A percentile compares a stretch with the other conserved stretches of the same genome.
phyloP scores from a whole-genome alignment of 1,140 invertebrate species.

The Ips nitidus region DNA sequence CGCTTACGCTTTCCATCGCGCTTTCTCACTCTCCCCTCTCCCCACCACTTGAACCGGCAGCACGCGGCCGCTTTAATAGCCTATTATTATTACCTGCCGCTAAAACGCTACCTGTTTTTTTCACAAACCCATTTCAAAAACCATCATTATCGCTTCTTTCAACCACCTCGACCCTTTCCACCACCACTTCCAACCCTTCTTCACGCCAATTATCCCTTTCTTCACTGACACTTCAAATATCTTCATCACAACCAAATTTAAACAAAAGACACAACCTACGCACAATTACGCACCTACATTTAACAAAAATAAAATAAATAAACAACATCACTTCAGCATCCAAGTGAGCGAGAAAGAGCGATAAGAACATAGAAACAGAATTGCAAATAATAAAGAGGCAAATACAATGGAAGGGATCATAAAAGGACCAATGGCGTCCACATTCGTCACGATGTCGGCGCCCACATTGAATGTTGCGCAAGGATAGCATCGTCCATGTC shows the following conservation, averaged over 20 bases:
- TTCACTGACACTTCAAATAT: too few species aligned
- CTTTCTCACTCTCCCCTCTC: conserved; percentile 42
- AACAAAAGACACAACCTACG: too few species aligned
- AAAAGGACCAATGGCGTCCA: conserved; percentile 49
- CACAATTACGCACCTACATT: too few species aligned
- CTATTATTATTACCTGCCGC: conserved; percentile 48
- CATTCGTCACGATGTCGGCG: conserved; percentile 50
- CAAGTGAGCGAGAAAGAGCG: conserved; percentile 15
- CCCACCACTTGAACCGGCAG: conserved; percentile 32
- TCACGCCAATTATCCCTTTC: neutral
- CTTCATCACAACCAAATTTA: too few species aligned
- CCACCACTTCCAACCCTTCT: neutral
- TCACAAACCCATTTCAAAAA: conserved; percentile 33
- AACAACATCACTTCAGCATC: too few species aligned
- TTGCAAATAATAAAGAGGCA: conserved; percentile 37
- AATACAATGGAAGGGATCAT: conserved; percentile 49
- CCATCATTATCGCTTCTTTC: conserved; percentile 11
- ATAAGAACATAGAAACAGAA: neutral
- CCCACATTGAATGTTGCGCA: conserved; percentile 49
- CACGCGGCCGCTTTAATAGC: conserved; percentile 46
- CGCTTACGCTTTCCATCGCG: conserved; percentile 42
- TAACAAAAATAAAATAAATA: too few species aligned
- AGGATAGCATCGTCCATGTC: conserved; percentile 43
- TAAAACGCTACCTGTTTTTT: conserved; percentile 50
- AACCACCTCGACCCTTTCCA: neutral